Base-by-base conservation (phyloP, 2,797 vertebrate species). In the Sardinella longiceps region DNA sequence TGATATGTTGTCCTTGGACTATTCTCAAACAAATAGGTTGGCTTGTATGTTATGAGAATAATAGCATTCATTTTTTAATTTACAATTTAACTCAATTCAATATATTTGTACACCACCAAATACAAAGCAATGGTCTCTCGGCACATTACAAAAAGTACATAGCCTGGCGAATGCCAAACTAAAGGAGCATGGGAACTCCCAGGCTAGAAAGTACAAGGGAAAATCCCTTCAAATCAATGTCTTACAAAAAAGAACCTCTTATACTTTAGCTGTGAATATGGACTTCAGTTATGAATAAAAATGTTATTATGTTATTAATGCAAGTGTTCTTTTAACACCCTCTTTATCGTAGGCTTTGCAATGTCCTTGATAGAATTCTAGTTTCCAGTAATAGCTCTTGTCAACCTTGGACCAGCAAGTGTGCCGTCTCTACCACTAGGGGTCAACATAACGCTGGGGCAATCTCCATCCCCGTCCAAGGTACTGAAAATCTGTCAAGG, bases 401-500 rank as follows among this genome's bases (percentile, higher is more conserved):
- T 43, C 46, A 25, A 50, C 82, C 48, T 83, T 70, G 37, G 45
- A 30, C 66, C 43, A 39, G 37, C 82, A 20, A 48, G 10, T 37
- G 56, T 45, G 14, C 5, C 56, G 18, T 74, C 51, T 58, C 25
- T 33, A n/a, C 84, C 84, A 85, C 86, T 83, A 83, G 86, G 43
- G 84, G 83, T 77, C 86, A 81, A n/a, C 83, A 74, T 6, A 30
- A 33, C 66, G 30, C 66, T 30, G 11, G 66, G 33, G 18, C 37
- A 74, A 39, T 14, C 66, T 33, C 23, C 83, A 84, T 83, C 82
- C 82, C 86, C 88, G 86, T 89, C 89, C 89, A 83, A 63, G 87
- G 87, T 88, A 50, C 89, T 89, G 89, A 88, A 84, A 81, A 45
- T 74, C 85, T 85, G 80, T 80, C 7, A 9, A 30, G 30, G 58